phyloP scores from a whole-genome alignment of 2,888 invertebrate species.

The Neria commutata region DNA sequence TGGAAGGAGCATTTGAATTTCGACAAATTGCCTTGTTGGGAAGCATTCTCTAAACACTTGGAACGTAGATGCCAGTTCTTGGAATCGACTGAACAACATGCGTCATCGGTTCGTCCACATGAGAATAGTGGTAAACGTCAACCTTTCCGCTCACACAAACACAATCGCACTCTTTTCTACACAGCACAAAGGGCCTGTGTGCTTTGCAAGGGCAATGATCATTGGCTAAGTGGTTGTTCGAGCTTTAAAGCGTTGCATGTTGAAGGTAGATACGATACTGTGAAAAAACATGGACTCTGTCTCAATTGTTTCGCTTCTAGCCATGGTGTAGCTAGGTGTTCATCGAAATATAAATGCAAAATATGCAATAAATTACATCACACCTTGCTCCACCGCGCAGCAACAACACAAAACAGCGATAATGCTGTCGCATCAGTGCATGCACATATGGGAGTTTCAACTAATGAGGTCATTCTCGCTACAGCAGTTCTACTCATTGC shows the following conservation, averaged over 20 bases:
- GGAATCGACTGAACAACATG: neutral
- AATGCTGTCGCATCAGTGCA: neutral
- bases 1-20: too few species aligned
- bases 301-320: constrained; percentile 8
- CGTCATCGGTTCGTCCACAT: neutral
- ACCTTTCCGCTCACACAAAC: too few species aligned
- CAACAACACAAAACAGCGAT: neutral
- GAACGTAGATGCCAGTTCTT: constrained; percentile 11
- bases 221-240: neutral
- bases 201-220: neutral
- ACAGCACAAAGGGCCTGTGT: neutral
- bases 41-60: constrained; percentile 6
- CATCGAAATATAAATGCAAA: neutral
- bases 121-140: neutral
- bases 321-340: constrained; percentile 1
- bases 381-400: constrained; percentile 8
- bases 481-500: neutral
- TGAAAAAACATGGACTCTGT: constrained; percentile 2
- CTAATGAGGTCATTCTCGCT: neutral
- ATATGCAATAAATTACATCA: neutral
- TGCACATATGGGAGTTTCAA: neutral
- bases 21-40: too few species aligned
- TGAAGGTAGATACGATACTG: neutral
- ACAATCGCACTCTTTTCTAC: too few species aligned
- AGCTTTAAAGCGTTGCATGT: neutral